Evolutionary conservation across 2,113 vertebrate genomes (phyloP).

Genomic region (Hydrochoerus hydrochaeris): DNA sequence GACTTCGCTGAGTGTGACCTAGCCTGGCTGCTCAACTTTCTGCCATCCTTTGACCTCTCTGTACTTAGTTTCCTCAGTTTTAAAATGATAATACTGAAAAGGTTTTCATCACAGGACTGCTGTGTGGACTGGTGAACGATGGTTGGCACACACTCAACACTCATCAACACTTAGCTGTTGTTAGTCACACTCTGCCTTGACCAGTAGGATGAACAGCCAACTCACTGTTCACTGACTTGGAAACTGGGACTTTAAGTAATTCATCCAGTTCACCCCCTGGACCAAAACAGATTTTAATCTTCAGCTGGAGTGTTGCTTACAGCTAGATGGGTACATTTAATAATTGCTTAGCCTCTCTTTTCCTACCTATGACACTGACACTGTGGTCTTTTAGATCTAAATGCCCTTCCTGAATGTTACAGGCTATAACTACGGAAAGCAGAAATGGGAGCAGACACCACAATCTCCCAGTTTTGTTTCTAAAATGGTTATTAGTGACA

Average conservation of each 20-base stretch:
- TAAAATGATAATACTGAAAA: neutral
- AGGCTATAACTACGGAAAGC: accelerated
- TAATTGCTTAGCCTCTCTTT: neutral
- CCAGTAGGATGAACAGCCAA: neutral
- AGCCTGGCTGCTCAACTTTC: too few species aligned
- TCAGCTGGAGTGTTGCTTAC: neutral
- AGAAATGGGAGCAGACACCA: neutral
- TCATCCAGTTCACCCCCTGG: neutral
- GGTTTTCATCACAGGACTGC: neutral
- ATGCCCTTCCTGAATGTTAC: neutral
- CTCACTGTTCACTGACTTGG: neutral
- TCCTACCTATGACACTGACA: neutral
- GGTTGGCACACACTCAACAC: neutral
- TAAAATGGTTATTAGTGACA: neutral
- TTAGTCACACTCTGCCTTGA: neutral
- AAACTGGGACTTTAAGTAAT: neutral
- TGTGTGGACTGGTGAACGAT: neutral
- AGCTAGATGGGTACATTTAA: neutral
- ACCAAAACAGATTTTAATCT: neutral
- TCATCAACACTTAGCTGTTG: neutral
- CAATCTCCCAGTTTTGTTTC: neutral
- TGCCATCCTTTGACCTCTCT: neutral
- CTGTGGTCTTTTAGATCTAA: neutral
- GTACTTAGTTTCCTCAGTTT: neutral
- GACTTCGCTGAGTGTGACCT: too few species aligned